Evolutionary conservation across 2,888 invertebrate genomes (phyloP).

Genomic region (Cheilosia grossa): DNA sequence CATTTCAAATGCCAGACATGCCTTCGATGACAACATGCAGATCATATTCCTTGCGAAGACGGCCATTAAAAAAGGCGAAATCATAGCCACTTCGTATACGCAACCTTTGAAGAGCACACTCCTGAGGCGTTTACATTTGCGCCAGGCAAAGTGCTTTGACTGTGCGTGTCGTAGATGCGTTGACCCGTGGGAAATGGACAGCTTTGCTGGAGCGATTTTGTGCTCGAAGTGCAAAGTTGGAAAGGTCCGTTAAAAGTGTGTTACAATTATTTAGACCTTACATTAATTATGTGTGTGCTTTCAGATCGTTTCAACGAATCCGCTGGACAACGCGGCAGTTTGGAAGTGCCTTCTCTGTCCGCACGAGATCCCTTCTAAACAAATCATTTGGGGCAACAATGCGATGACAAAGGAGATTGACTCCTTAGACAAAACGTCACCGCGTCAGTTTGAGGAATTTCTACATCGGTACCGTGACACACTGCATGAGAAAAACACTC

Average conservation of each 20-base stretch:
- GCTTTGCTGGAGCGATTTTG: conserved; percentile 86
- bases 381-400: conserved; percentile 87
- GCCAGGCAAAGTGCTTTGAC: conserved; percentile 87
- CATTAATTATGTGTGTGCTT: conserved; percentile 71
- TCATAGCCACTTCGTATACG: conserved; percentile 88
- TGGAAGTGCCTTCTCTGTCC: conserved; percentile 89
- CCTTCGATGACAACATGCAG: conserved; percentile 86
- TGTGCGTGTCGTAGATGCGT: conserved; percentile 88
- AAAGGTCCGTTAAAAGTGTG: conserved; percentile 77
- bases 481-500: conserved; percentile 87
- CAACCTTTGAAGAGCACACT: conserved; percentile 89
- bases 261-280: neutral
- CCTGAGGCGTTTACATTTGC: conserved; percentile 86
- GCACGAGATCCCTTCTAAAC: conserved; percentile 85
- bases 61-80: conserved; percentile 86
- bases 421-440: conserved; percentile 84
- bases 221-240: conserved; percentile 86
- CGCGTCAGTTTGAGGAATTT: conserved; percentile 86
- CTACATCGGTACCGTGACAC: conserved; percentile 86
- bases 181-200: conserved; percentile 89
- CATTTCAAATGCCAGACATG: conserved; percentile 88
- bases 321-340: conserved; percentile 85
- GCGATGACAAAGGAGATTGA: conserved; percentile 86
- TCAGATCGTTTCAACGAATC: conserved; percentile 86
- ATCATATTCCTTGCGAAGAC: conserved; percentile 87